phyloP scores from a whole-genome alignment of 2,797 vertebrate species.

The Spheniscus humboldti region DNA sequence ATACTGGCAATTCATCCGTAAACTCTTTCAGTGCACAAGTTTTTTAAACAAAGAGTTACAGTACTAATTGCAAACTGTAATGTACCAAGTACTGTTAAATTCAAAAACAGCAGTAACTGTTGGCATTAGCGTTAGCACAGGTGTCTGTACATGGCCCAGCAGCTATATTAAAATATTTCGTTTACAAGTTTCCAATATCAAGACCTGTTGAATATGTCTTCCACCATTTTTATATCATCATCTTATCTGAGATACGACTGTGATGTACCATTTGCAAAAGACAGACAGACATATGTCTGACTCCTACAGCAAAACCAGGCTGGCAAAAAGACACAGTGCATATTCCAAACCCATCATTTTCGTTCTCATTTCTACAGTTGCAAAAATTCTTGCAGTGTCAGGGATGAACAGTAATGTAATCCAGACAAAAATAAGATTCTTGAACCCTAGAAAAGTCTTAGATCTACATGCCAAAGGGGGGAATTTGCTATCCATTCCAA shows the following conservation, averaged over 20 bases:
- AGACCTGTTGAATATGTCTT: background rate
- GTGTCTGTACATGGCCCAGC: background rate
- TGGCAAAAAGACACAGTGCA: background rate
- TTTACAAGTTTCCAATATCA: background rate
- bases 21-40: background rate
- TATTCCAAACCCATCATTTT: slow-evolving; percentile 23
- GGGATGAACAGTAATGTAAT: background rate
- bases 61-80: background rate
- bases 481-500: background rate
- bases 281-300: background rate
- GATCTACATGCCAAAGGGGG: background rate
- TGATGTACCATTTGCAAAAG: background rate
- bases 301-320: background rate
- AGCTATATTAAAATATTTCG: background rate
- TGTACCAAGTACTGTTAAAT: background rate
- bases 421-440: slow-evolving; percentile 27
- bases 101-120: background rate
- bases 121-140: background rate
- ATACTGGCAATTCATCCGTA: background rate
- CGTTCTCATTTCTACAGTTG: slow-evolving; percentile 14
- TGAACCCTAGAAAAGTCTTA: background rate
- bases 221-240: background rate
- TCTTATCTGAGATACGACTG: background rate
- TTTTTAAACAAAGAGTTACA: background rate
- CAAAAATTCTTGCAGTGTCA: slow-evolving; percentile 29